Conservation (phyloP, 2,797 vertebrate genomes). For the Tapera naevia region DNA sequence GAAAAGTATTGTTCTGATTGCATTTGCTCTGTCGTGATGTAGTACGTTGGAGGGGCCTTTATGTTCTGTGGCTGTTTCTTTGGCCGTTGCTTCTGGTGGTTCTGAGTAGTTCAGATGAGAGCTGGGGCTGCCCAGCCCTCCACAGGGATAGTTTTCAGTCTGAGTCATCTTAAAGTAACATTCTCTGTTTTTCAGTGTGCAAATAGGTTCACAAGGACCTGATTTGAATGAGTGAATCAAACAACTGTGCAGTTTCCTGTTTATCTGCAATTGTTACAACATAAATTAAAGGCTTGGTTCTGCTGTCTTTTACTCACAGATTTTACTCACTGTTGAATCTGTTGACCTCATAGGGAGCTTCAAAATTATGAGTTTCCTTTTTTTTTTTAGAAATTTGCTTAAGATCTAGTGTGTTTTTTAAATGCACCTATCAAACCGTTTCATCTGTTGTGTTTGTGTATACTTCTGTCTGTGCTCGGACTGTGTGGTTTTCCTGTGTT, state of each 20-base stretch:
- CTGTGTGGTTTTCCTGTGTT: neutral
- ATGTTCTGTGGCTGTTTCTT: neutral
- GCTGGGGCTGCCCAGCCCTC: neutral
- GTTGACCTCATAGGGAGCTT: neutral
- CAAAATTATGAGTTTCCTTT: neutral
- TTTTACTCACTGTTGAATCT: neutral
- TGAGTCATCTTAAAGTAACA: neutral
- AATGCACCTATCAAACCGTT: neutral
- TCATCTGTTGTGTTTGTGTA: neutral
- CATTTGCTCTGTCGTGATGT: neutral
- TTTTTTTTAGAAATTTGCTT: neutral
- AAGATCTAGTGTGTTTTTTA: neutral
- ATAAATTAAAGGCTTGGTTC: neutral
- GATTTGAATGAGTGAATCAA: neutral
- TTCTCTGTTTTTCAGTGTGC: neutral
- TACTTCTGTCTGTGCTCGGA: neutral
- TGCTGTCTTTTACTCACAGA: neutral
- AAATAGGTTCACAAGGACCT: neutral
- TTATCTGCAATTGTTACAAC: neutral
- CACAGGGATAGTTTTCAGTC: neutral
- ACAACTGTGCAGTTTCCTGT: neutral
- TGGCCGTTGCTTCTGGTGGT: neutral
- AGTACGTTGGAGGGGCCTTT: neutral
- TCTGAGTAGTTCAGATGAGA: neutral
- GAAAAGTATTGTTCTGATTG: neutral